Evolutionary conservation across 2,113 vertebrate species (phyloP), one percentile per base, ranked within the genome.

Genomic region (Cacatua alba): DNA sequence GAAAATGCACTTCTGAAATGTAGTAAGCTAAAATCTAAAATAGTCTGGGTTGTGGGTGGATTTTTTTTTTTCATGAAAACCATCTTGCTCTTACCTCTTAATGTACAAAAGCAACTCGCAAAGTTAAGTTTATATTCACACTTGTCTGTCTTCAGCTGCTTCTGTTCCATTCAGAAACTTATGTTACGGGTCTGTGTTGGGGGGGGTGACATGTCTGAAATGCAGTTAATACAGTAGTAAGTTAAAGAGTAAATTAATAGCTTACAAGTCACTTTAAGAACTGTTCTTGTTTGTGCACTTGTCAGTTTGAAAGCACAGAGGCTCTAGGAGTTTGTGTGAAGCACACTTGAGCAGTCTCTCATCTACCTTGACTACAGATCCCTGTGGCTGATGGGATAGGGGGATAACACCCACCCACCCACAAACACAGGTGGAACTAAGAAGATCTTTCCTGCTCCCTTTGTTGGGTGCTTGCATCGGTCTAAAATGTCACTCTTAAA

Each of bases 351-450:
- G n/a, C 24, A 33, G 7, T 70, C 35, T 82, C 31, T 76, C 33
- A 9, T 78, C 59, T 96, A 16, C 15, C 28, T 86, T 89, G 55
- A 57, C 24, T 46, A 11, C 10, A 29, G 46, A 29, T 80, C 31
- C 16, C 23, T 78, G 0, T 41, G 48, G 49, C 13, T 72, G 43
- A 31, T 3, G 10, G 37, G 19, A 11, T 46, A 41, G 31, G 9
- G 3, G 10, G 14, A 5, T 57, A 49, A 39, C 26, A 46, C 29
- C 1, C 12, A 23, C 15, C 5, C 12, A 2, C 15, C 5, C 11
- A 2, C n/a, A 43, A 46, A 39, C 62, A 35, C 17, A 31, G 29
- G 21, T 51, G 20, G 25, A 68, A 57, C 43, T 60, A 8, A 69
- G n/a, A 10, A 69, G n/a, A 10, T 77, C 31, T 76, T 80, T 79